Percentiles rank a stretch among this genome's conserved stretches.
Evolutionary conservation across 2,797 vertebrate species (phyloP).

Genomic region (Rousettus madagascariensis): DNA sequence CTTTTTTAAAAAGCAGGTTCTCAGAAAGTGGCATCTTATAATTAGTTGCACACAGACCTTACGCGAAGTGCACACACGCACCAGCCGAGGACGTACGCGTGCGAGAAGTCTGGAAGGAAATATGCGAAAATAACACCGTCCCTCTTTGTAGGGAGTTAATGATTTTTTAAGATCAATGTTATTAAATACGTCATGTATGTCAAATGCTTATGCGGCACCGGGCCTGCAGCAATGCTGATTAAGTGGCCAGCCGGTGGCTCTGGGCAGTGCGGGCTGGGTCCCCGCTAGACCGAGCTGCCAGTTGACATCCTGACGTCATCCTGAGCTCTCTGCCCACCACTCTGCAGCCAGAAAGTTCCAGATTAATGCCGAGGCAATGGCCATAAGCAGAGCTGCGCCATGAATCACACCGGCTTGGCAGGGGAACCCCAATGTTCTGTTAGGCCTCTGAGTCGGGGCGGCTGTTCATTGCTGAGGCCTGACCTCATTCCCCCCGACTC

Average conservation of each 20-base stretch:
- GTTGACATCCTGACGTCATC: background rate
- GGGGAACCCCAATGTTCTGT: background rate
- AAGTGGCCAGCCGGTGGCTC: accelerated
- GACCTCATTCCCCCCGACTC: accelerated
- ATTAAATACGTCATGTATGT: accelerated
- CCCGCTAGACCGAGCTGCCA: accelerated
- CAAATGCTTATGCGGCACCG: accelerated
- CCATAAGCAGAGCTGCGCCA: background rate
- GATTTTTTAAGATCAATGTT: background rate
- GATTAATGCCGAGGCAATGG: accelerated
- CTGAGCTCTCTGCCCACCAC: background rate
- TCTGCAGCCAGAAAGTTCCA: background rate
- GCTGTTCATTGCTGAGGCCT: accelerated
- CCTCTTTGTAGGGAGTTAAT: accelerated
- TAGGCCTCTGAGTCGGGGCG: background rate
- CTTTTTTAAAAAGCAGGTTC: background rate
- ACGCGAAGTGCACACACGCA: accelerated
- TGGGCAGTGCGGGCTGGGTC: accelerated
- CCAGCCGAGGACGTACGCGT: accelerated
- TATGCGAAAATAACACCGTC: accelerated
- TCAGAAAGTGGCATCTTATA: accelerated
- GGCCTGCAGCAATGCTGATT: accelerated
- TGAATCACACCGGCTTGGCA: accelerated
- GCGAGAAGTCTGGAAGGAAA: background rate
- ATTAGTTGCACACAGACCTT: accelerated